Evolutionary conservation across 64 coral and sea anemone species (phyloP), one percentile per base, ranked within the genome.

Genomic region (Trachythela sp.): DNA sequence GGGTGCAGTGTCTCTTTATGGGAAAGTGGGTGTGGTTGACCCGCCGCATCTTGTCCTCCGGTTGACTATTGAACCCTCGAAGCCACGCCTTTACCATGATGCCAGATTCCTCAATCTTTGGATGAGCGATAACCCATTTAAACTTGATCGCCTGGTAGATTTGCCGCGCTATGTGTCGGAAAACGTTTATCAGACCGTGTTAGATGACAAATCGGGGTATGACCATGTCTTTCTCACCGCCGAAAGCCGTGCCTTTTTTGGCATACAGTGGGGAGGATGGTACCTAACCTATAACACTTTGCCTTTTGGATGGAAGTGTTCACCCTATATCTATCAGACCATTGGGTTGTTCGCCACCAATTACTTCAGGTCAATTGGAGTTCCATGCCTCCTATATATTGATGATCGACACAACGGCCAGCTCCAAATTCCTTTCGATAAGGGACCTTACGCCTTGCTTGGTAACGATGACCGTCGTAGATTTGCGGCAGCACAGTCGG

Each of bases 191-290:
- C 39, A 89, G 42, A 51, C 86, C 35, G 36, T 77, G 14, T 27
- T 77, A 13, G 40, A 92, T 45, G 42, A 45, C 11, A 45, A 45
- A 45, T 45, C 42, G 11, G 42, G 42, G 42, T 45, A 45, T 45
- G 85, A 92, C 33, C 85, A 92, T 33, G 45, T 92, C 2, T 92
- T n/a, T 17, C 39, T 92, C 13, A 71, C 84, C 9, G 84, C 43
- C 9, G 26, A 39, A 14, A 86, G 84, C 35, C 90, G 90, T 24
- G 1, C 17, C 8, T 91, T 86, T 31, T 86, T 86, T 87, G 84
- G 90, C 36, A 71, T 91, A 3, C 84, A 86, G 31, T 92, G 68
- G 90, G 85, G 80, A 9, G 89, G 89, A 11, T 91, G 51, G 35
- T 49, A 27, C 17, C 85, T 85, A 31, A 54, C 52, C 2, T 77